Conservation (phyloP, 2,797 vertebrate genomes). For the Apogon talboti region DNA sequence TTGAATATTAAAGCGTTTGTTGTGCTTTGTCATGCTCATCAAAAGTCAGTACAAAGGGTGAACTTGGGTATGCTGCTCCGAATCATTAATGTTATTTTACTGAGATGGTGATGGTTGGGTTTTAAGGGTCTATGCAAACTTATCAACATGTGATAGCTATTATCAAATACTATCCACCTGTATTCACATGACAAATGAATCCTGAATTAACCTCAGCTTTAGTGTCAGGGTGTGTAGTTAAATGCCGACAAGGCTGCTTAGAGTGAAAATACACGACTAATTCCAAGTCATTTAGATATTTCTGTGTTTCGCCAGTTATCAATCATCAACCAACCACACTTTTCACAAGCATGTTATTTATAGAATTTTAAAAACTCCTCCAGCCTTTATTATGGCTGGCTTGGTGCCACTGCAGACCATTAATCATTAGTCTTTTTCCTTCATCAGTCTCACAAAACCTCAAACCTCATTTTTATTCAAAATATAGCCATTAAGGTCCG, state of each 20-base stretch:
- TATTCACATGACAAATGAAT: slow-evolving; percentile 62
- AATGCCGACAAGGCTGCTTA: slow-evolving; percentile 67
- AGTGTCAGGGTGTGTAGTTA: slow-evolving; percentile 72
- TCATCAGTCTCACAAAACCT: slow-evolving; percentile 33
- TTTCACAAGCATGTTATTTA: slow-evolving; percentile 32
- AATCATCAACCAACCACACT: slow-evolving; percentile 32
- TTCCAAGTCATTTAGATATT: slow-evolving; percentile 47
- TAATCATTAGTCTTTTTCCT: slow-evolving; percentile 28
- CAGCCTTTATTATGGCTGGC: slow-evolving; percentile 22
- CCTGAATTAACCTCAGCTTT: slow-evolving; percentile 70
- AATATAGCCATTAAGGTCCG: slow-evolving; percentile 29
- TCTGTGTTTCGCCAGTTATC: slow-evolving; percentile 34
- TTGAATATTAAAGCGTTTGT: slow-evolving; percentile 40
- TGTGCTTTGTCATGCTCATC: slow-evolving; percentile 42
- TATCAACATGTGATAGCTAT: slow-evolving; percentile 71
- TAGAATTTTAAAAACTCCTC: slow-evolving; percentile 20
- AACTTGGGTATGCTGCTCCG: slow-evolving; percentile 67
- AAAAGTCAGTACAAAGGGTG: slow-evolving; percentile 79
- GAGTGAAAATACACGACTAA: slow-evolving; percentile 56
- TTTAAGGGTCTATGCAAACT: slow-evolving; percentile 82
- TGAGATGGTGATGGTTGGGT: slow-evolving; percentile 61
- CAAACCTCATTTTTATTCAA: slow-evolving; percentile 39
- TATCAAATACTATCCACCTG: slow-evolving; percentile 62
- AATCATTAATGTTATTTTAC: slow-evolving; percentile 41
- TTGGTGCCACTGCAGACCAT: slow-evolving; percentile 23